Percentiles rank a stretch among this genome's conserved stretches.
These are phyloP conservation scores for Melinopterus prodromus DNA, from an alignment of 2,888 invertebrate species.

Conservation along the genomic window DNA sequence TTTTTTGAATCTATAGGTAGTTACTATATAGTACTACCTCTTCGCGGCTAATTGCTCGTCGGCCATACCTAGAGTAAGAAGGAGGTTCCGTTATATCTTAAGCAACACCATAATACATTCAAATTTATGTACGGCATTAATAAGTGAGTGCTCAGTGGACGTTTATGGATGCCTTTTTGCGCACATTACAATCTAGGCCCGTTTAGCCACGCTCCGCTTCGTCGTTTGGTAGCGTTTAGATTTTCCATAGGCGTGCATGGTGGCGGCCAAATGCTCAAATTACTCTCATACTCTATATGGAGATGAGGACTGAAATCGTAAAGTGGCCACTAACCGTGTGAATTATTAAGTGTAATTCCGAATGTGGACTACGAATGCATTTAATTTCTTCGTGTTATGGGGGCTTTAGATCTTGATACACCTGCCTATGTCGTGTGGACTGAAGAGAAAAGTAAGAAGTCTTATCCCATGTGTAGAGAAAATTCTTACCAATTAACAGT, in stretches of 20 bases:
- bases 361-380: background rate
- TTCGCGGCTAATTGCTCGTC: constrained; percentile 12
- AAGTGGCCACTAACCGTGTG: background rate
- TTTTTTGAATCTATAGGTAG: background rate
- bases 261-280: background rate
- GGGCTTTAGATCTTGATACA: background rate
- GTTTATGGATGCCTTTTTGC: constrained; percentile 4
- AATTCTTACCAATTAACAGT: no score
- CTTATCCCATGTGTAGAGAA: no score
- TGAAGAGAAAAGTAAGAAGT: background rate
- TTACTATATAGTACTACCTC: background rate
- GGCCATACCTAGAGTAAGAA: background rate
- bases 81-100: constrained; percentile 12
- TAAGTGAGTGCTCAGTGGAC: background rate
- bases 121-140: constrained; percentile 22
- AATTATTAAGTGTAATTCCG: background rate
- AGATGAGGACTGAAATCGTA: background rate
- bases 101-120: constrained; percentile 11
- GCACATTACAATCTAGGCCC: background rate
- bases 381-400: background rate
- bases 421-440: background rate
- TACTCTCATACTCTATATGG: background rate
- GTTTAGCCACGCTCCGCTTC: background rate
- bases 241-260: background rate
- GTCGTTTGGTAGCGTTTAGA: background rate